Evolutionary conservation across 2,113 vertebrate species (phyloP), one percentile per base, ranked within the genome.

Genomic region (Microtus ochrogaster): DNA sequence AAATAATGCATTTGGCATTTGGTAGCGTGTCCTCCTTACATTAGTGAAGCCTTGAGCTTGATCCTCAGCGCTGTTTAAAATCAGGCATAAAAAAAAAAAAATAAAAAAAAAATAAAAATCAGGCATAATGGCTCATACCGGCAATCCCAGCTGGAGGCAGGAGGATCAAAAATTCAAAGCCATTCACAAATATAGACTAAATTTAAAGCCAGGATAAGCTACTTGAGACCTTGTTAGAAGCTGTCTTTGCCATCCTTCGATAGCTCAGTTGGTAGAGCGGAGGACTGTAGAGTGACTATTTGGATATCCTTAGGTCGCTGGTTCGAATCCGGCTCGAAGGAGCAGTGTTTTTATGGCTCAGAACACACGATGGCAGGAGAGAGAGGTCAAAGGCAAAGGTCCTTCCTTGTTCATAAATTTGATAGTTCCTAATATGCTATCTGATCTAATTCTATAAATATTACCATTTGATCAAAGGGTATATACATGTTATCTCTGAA

Each of bases 211-310:
- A 63, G n/a, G 14, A 4, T 65, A 2, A 85, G 26, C 28, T 85
- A 68, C 10, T 47, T 85, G 8, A 13, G 1, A 22, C 30, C 9
- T 21, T 85, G 26, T 36, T 47, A 85, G 39, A 12, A 10, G 0
- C 0, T 1, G 0, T 0, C 0, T 0, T 0, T 0, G 0, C 0
- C 3, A 47, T 66, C 83, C 83, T 68, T 68, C 28, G 28, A 85
- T 68, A 85, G 83, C 41, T 85, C 63, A 68, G 83, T 49, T 85
- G 63, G 83, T 85, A 85, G 83, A 85, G 83, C 63, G 63, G 83
- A 85, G 83, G 63, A 85, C 41, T 68, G 63, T 85, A 66, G 63
- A 5, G 1, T 3, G 0, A 0, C 19, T 0, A 1, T 0, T 4
- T 22, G 4, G 83, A 10, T 0, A 85, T 85, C 83, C 83, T 85